These are phyloP conservation scores for Pardosa pseudoannulata DNA, from an alignment of 2,888 invertebrate genomes.

Conservation along the genomic window DNA sequence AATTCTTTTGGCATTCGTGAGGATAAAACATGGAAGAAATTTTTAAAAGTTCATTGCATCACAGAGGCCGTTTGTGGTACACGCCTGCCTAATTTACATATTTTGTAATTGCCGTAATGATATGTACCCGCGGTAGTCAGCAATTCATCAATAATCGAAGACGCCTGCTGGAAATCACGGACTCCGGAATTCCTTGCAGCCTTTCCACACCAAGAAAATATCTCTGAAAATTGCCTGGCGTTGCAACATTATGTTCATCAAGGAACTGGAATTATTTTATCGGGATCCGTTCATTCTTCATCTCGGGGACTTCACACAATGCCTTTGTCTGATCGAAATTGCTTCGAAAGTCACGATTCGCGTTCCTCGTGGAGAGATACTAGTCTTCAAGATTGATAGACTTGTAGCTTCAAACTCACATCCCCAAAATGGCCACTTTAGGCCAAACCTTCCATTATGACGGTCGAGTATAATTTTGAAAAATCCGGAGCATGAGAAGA, in stretches of 20 bases:
- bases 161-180: no score
- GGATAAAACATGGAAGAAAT: no score
- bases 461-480: constrained; percentile 36
- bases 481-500: constrained; percentile 26
- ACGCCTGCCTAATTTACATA: no score
- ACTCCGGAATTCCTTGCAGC: no score
- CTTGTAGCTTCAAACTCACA: neutral
- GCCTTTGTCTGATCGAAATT: constrained; percentile 14
- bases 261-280: constrained; percentile 1
- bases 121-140: no score
- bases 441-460: constrained; percentile 3
- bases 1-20: no score
- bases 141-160: no score
- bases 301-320: constrained; percentile 2
- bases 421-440: constrained; percentile 5
- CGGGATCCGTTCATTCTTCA: neutral
- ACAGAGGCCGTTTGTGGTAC: no score
- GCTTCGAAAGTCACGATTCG: neutral
- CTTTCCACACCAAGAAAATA: neutral
- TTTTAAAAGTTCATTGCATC: no score
- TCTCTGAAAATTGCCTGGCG: neutral
- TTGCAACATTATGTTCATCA: neutral
- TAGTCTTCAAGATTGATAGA: constrained; percentile 3
- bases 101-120: no score
- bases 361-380: neutral